These are phyloP conservation scores for Vidua macroura DNA, from an alignment of 2,113 vertebrate genomes.

Conservation along the genomic window DNA sequence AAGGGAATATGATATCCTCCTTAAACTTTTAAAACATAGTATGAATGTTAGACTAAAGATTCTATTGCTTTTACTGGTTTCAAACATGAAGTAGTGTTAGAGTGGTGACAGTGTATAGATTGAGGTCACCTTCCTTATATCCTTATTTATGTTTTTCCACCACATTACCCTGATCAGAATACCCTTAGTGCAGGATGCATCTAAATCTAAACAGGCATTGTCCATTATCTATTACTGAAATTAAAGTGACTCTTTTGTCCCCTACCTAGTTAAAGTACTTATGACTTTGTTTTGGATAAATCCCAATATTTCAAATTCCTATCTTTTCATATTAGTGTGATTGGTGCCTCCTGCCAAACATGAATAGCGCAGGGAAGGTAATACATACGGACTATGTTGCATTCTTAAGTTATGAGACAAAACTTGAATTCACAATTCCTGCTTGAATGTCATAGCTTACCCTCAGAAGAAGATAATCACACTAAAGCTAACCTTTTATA, in stretches of 20 bases:
- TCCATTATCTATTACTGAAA: neutral
- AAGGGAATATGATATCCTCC: neutral
- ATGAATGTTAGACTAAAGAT: neutral
- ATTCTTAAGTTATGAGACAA: neutral
- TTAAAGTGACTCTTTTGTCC: neutral
- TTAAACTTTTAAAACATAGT: neutral
- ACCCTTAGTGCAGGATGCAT: too few relatives aligned
- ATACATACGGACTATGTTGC: neutral
- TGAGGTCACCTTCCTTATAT: neutral
- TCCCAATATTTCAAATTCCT: neutral
- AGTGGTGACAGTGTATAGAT: rapidly evolving
- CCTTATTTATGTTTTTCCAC: neutral
- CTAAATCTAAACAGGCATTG: neutral
- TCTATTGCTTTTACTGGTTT: neutral
- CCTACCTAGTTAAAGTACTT: neutral
- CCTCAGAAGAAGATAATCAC: neutral
- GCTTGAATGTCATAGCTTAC: neutral
- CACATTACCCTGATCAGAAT: neutral
- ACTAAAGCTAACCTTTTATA: neutral
- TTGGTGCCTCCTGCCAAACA: neutral
- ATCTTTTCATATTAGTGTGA: neutral
- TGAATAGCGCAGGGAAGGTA: neutral
- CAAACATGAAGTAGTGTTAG: neutral
- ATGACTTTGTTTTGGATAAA: neutral
- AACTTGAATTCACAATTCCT: neutral